Conservation (phyloP, 2,113 vertebrate genomes). For the Tragelaphus imberbis region DNA sequence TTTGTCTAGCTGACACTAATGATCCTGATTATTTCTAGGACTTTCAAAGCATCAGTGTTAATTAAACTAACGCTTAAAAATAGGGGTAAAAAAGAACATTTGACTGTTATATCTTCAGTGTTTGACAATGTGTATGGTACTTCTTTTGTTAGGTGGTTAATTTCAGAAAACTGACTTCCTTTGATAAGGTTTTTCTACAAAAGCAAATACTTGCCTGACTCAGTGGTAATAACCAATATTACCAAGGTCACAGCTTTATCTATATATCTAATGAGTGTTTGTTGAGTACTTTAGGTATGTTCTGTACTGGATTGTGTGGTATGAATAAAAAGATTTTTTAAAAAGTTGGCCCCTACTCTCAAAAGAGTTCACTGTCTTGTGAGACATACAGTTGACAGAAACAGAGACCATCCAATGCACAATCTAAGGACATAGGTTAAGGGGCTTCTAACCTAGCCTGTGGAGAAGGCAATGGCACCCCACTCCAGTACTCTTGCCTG, state of each 20-base stretch:
- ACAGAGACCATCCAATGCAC: not conserved
- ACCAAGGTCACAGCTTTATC: constrained; percentile 5
- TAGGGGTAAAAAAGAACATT: constrained; percentile 40
- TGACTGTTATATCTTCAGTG: constrained; percentile 42
- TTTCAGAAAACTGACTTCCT: constrained; percentile 50
- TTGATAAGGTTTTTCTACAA: constrained; percentile 9
- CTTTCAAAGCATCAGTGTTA: constrained; percentile 53
- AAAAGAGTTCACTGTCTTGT: not conserved
- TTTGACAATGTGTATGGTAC: constrained; percentile 44
- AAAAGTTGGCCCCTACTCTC: not conserved
- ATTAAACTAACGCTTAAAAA: constrained; percentile 61
- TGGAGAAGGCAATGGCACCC: too few species aligned
- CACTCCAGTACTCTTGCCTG: too few species aligned
- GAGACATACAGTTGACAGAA: not conserved
- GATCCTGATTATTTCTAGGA: constrained; percentile 57
- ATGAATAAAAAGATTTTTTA: not conserved
- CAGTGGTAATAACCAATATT: not conserved
- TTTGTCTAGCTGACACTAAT: constrained; percentile 48
- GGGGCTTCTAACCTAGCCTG: not conserved
- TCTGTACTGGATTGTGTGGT: not conserved
- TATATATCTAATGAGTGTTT: not conserved
- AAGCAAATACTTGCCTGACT: not conserved
- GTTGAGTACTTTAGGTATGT: not conserved
- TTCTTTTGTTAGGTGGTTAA: constrained; percentile 51
- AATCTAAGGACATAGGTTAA: not conserved